Conservation (phyloP, 2,113 vertebrate species). For the Oreochromis tanganicae region DNA sequence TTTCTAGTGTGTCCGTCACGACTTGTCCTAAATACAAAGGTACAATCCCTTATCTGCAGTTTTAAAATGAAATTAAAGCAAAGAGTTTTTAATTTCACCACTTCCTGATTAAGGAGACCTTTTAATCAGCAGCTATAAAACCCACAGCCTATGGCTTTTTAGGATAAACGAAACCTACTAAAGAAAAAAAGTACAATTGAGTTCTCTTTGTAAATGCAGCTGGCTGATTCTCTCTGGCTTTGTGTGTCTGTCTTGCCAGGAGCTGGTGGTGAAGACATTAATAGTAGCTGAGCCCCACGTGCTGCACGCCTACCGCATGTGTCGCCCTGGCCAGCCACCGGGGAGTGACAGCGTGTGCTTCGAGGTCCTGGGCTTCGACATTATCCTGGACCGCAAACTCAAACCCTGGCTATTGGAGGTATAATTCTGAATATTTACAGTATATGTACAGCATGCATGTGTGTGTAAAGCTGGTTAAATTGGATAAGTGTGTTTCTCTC, state of each 20-base stretch:
- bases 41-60: background rate
- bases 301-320: slow-evolving; percentile 96
- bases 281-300: slow-evolving; percentile 96
- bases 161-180: background rate
- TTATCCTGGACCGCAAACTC: slow-evolving; percentile 94
- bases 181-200: background rate
- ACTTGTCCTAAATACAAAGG: background rate
- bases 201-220: background rate
- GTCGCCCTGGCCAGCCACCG: slow-evolving; percentile 91
- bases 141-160: background rate
- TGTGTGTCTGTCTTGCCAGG: slow-evolving; percentile 68
- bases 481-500: background rate
- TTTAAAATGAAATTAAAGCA: background rate
- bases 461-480: background rate
- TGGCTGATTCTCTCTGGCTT: background rate
- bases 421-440: background rate
- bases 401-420: slow-evolving; percentile 99
- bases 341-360: slow-evolving; percentile 98
- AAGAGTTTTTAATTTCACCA: background rate
- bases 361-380: slow-evolving; percentile 95
- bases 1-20: background rate
- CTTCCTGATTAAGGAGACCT: background rate
- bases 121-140: background rate
- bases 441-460: background rate
- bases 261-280: slow-evolving; percentile 94